Evolutionary conservation across 2,888 invertebrate genomes (phyloP).

Genomic region (Drosophila parthenogenetica): DNA sequence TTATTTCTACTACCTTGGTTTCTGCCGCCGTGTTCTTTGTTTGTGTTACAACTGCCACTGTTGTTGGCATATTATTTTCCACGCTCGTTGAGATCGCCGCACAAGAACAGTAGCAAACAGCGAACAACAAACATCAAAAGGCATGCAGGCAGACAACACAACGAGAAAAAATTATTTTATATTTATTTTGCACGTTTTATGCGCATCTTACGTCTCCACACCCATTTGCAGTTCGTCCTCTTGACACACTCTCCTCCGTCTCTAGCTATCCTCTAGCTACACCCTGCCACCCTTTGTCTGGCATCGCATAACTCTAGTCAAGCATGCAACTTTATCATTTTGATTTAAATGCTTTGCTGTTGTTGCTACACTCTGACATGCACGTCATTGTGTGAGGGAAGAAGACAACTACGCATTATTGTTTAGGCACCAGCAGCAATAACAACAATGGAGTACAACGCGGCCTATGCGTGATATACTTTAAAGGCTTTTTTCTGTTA

Average conservation of each 20-base stretch:
- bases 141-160: conserved; percentile 50
- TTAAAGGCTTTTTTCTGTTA: conserved; percentile 38
- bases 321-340: conserved; percentile 84
- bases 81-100: conserved; percentile 69
- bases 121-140: conserved; percentile 31
- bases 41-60: conserved; percentile 69
- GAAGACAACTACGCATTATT: conserved; percentile 48
- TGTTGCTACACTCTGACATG: conserved; percentile 64
- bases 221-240: not conserved
- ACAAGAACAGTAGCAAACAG: conserved; percentile 35
- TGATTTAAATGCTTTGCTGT: conserved; percentile 82
- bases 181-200: conserved; percentile 71
- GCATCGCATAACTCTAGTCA: conserved; percentile 80
- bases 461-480: conserved; percentile 56
- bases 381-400: conserved; percentile 42
- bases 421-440: conserved; percentile 50
- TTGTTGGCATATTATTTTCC: conserved; percentile 79
- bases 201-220: conserved; percentile 15
- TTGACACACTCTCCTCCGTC: not conserved
- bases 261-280: not conserved
- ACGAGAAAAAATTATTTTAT: conserved; percentile 75
- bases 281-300: conserved; percentile 28
- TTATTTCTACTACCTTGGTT: conserved; percentile 61
- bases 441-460: conserved; percentile 37
- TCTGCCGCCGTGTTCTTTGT: conserved; percentile 43